Conservation (phyloP, 2,113 vertebrate genomes). For the Turdus rufiventris region DNA sequence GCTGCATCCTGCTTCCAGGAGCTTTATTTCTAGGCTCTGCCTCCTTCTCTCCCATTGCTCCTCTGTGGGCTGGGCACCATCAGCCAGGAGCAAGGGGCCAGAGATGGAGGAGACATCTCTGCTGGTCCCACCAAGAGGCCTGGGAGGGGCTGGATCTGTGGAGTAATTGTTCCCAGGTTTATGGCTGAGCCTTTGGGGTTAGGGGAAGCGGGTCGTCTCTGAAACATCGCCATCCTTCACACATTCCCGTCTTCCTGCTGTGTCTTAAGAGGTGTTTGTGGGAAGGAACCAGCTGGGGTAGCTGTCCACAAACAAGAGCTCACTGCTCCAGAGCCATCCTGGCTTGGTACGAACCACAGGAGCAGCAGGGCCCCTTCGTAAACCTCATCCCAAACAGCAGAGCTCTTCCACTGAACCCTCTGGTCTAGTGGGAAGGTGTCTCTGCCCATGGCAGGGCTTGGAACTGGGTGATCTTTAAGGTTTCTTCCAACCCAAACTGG, state of each 20-base stretch:
- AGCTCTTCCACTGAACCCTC: not conserved
- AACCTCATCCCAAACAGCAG: not conserved
- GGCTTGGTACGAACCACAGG: not conserved
- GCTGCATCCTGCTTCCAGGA: not conserved
- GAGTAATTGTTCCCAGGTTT: not conserved
- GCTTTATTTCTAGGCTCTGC: slow-evolving; percentile 18
- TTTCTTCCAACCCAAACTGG: not conserved
- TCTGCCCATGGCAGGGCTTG: not conserved
- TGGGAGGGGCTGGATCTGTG: not conserved
- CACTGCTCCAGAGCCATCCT: not conserved
- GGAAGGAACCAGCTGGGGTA: not conserved
- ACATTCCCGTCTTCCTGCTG: not conserved
- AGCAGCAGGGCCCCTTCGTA: too few relatives aligned
- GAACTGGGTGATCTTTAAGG: not conserved
- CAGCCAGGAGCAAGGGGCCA: not conserved
- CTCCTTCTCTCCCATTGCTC: slow-evolving; percentile 20
- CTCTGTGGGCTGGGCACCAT: not conserved
- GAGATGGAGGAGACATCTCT: not conserved
- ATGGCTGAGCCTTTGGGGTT: not conserved
- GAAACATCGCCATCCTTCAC: not conserved
- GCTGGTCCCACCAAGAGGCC: not conserved
- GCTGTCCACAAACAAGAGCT: not conserved
- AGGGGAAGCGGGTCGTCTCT: not conserved
- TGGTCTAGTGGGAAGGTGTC: not conserved
- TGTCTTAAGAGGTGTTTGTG: not conserved